Evolutionary conservation across 2,797 vertebrate species (phyloP), one percentile per base, ranked within the genome.

Genomic region (Sebastes hubbsi): DNA sequence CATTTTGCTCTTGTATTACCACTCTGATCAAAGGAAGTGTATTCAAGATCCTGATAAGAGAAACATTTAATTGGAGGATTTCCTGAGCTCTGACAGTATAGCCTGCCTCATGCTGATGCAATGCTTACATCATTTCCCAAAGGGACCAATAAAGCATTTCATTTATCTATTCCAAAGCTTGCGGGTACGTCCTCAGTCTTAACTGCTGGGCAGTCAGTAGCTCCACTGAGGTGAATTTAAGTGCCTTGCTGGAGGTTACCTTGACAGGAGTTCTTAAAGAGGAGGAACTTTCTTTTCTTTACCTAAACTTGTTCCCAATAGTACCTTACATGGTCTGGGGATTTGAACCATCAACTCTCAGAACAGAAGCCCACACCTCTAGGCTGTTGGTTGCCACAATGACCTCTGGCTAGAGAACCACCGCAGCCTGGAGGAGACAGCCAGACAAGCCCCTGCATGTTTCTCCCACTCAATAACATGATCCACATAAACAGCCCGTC

Each of bases 401-500:
- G 29, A 70, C 72, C 27, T 65, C 34, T 65, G 20, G 36, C 62
- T 76, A 16, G 25, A 63, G 79, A 65, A 70, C 6, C 25, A 16
- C 63, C 10, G 6, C 29, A 16, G 18, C 55, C 27, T 32, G 49
- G 11, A 67, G 60, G 36, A 80, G 46, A 13, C 46, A 55, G 64
- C 66, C 24, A 65, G 65, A 77, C 68, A 63, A 22, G 62, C 30
- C 20, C 42, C 38, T 63, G 55, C 73, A 27, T 72, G 60, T 75
- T 68, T 24, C 72, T 61, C n/a, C 25, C 68, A 81, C 55, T 89
- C 81, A 60, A 49, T 64, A 77, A 82, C 58, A 78, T 14, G 12
- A 74, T 81, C 84, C 65, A 63, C 74, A 78, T 61, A 85, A 80
- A 87, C 77, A 84, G 25, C 30, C 70, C 67, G n/a, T 64, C 54